These are phyloP conservation scores for Acropora tenuis DNA, from an alignment of 64 coral and sea anemone species.

Conservation along the genomic window DNA sequence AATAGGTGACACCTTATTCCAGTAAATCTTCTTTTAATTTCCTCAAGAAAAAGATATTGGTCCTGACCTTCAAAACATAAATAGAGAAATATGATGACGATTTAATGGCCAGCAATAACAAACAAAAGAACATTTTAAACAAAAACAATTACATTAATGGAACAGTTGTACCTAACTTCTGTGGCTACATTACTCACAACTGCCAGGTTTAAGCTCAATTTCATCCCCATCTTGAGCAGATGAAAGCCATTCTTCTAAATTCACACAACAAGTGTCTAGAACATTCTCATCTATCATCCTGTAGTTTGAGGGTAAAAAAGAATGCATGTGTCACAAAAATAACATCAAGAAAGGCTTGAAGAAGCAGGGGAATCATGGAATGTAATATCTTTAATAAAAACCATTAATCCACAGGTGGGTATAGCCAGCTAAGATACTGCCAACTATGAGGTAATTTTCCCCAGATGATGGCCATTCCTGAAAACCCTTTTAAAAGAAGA, in stretches of 20 bases:
- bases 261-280: conserved; percentile 17
- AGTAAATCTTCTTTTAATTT: conserved; percentile 29
- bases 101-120: background rate
- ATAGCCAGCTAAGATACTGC: no score
- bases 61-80: background rate
- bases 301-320: background rate
- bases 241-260: conserved; percentile 47
- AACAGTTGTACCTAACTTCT: no score
- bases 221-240: conserved; percentile 50
- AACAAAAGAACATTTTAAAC: no score
- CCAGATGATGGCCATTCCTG: no score
- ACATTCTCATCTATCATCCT: conserved; percentile 36
- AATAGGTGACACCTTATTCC: background rate
- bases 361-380: background rate
- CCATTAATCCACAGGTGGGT: no score
- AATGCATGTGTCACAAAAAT: background rate
- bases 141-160: no score
- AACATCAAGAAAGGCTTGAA: background rate
- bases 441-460: no score
- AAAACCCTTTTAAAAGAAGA: no score
- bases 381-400: no score
- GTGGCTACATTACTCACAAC: conserved; percentile 25
- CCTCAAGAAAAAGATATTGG: conserved; percentile 32
- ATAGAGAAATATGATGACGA: background rate
- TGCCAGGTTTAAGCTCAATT: conserved; percentile 42